phyloP scores from a whole-genome alignment of 1,140 invertebrate species.

The Neotoxoptera formosana region DNA sequence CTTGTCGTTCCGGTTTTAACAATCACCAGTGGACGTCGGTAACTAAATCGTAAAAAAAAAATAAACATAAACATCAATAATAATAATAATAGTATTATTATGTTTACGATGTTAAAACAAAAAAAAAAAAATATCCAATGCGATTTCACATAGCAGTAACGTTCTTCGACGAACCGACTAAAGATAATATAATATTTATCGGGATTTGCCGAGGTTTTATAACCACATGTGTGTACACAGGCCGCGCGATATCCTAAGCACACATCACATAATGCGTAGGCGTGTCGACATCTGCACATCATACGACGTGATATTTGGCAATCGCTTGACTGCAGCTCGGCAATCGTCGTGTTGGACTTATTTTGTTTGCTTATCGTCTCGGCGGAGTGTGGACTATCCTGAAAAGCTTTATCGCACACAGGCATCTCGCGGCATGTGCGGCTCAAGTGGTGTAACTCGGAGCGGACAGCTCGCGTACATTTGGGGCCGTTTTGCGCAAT shows the following conservation, averaged over 20 bases:
- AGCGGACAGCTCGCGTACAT: no score
- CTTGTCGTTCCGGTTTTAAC: constrained; percentile 5
- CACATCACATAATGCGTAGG: not conserved
- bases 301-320: not conserved
- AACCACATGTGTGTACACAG: not conserved
- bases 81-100: not conserved
- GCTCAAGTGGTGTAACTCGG: not conserved
- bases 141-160: not conserved
- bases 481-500: no score
- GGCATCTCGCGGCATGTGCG: not conserved
- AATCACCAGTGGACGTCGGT: not conserved
- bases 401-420: not conserved
- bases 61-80: not conserved
- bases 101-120: not conserved
- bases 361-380: not conserved
- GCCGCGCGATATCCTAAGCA: not conserved
- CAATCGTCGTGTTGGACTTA: not conserved
- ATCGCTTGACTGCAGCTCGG: no score
- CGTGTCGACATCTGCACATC: not conserved
- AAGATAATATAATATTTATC: not conserved
- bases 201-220: not conserved
- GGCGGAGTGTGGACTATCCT: not conserved
- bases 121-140: not conserved
- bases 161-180: not conserved
- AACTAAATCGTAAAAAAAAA: not conserved